phyloP scores from a whole-genome alignment of 92 coral and sea anemone species.

The Porites evermanni region DNA sequence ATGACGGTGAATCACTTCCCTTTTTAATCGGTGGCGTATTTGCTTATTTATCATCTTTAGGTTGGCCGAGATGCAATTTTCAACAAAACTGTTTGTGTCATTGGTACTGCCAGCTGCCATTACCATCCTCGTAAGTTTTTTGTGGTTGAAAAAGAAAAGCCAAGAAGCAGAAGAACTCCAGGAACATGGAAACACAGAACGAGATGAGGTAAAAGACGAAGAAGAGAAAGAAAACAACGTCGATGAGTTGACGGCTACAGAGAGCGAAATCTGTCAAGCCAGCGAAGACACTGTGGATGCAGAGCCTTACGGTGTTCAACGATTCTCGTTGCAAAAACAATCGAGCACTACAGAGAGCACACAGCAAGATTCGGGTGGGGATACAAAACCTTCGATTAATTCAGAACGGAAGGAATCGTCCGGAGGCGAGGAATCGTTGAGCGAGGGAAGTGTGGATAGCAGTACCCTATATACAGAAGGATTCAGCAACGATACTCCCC shows the following conservation, averaged over 20 bases:
- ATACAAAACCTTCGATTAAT: conserved; percentile 60
- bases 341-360: conserved; percentile 43
- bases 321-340: conserved; percentile 29
- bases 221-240: conserved; percentile 1
- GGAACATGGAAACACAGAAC: not conserved
- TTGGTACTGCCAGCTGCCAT: conserved; percentile 83
- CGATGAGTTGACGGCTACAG: not conserved
- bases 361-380: conserved; percentile 79
- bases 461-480: conserved; percentile 73
- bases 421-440: conserved; percentile 74
- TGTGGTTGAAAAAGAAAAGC: conserved; percentile 69
- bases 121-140: conserved; percentile 61
- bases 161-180: conserved; percentile 33
- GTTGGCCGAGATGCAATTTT: conserved; percentile 75
- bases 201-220: conserved; percentile 8
- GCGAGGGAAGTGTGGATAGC: conserved; percentile 88
- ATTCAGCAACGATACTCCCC: conserved; percentile 45
- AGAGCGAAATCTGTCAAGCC: conserved; percentile 13
- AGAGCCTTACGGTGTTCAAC: not conserved
- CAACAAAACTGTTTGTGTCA: conserved; percentile 67
- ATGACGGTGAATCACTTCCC: not conserved
- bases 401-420: conserved; percentile 79
- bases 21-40: not conserved
- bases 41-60: conserved; percentile 8
- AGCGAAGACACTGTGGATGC: conserved; percentile 17